Base-by-base conservation (phyloP, 2,888 invertebrate species). In the Dasysyrphus albostriatus region DNA sequence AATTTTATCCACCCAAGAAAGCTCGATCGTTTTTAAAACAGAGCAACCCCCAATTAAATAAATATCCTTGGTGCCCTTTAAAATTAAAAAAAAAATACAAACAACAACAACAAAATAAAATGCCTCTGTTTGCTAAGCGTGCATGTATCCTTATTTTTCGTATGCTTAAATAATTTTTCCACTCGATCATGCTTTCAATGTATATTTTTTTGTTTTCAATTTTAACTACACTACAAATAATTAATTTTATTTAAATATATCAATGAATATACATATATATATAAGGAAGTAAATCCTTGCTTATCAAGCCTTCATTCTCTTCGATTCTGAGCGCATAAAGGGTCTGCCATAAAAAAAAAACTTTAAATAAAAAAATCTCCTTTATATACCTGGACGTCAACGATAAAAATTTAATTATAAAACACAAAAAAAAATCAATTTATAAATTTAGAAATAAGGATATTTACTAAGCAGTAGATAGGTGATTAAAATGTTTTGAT, bases 231-330 rank as follows among this genome's bases (percentile, higher is more conserved):
- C 69, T 24, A 39, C 14, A 51, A n/a, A 51, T 51, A n/a, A 54
- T 14, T 29, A 29, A 54, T 29, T 32, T 54, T 32, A 32, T 29
- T 54, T 29, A 12, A 54, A 24, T 24, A 12, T 29, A 51, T 51
- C 14, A 51, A 51, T 49, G 24, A 54, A 54, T 54, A n/a, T 7
- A 51, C 24, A 24, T 24, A 24, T 24, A 24, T 2, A 24, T 0
- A 49, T 8, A 54, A 54, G 39, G 39, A 54, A 39, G 24, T 29
- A 29, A 69, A 69, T 69, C 69, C 69, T 54, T 69, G 69, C 69
- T 69, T 69, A 69, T 69, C 69, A 69, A 69, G 69, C 69, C 69
- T 69, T 69, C 69, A 69, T 69, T 69, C 69, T 69, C 69, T 69
- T 69, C 69, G 69, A 69, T 39, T 69, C 69, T 54, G 69, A 67